Evolutionary conservation across 2,888 invertebrate genomes (phyloP), one percentile per base, ranked within the genome.

Genomic region (Hirtodrosophila histrioides): DNA sequence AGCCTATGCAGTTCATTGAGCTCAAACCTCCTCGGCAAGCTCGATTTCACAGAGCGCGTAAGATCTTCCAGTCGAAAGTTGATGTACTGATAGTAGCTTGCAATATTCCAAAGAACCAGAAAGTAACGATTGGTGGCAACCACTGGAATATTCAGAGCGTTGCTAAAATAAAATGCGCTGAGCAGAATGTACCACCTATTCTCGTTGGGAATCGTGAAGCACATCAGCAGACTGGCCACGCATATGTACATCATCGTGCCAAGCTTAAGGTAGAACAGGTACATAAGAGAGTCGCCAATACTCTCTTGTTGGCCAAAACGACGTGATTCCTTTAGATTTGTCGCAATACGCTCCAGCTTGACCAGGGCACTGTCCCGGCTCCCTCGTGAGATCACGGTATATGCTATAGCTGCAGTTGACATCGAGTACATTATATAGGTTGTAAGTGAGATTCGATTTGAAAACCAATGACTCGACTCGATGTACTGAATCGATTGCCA

Each of bases 341-440:
- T 5, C 10, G 56, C 65, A 36, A 56, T 43, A 0, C 48, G 12
- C 6, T 76, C 65, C 31, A 76, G 31, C 6, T 86, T 61, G 10
- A 71, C 0, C 0, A 75, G 5, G 3, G 60, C 63, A 1, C n/a
- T 43, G 2, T 86, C 86, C 29, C 86, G 56, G 0, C n/a, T 7
- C 0, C 46, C 40, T 0, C 86, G 67, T 0, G 67, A 78, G 0
- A 75, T 6, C 4, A 83, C 3, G 5, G 71, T 65, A 4, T 75
- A 75, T 0, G 35, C 43, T 12, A 67, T 55, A 0, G 62, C 36
- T 4, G 8, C 27, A 24, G 71, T 86, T 4, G 63, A 66, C 0
- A 60, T 49, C 8, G 61, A 5, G 29, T 54, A 51, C 5, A 66
- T 17, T 4, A 75, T 35, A 31, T 56, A 61, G 3, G 45, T 50